phyloP scores from a whole-genome alignment of 2,797 vertebrate species.

The Anabacerthia variegaticeps region DNA sequence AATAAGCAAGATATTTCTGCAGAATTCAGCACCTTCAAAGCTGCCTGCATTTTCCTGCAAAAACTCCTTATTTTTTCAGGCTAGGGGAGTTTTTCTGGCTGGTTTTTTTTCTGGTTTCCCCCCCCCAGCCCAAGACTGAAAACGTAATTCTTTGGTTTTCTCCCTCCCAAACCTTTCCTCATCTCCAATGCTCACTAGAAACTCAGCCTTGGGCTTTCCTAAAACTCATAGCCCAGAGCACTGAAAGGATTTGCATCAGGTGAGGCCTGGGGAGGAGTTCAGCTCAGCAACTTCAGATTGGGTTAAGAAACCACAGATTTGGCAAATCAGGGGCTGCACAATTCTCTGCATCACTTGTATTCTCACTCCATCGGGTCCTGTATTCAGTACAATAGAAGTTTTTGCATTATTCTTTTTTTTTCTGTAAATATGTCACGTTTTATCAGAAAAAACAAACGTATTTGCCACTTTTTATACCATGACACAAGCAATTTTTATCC shows the following conservation, averaged over 20 bases:
- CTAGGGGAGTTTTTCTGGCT: background rate
- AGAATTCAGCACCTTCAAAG: background rate
- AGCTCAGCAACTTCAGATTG: background rate
- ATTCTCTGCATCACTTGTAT: background rate
- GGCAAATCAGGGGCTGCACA: background rate
- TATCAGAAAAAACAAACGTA: background rate
- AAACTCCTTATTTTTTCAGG: background rate
- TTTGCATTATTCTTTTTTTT: background rate
- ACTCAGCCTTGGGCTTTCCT: background rate
- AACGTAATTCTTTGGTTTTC: background rate
- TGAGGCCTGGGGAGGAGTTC: background rate
- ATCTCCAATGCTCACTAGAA: background rate
- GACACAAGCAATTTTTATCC: background rate
- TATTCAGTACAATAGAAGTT: background rate
- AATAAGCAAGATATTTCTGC: background rate
- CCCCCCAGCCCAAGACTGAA: background rate
- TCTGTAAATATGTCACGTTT: background rate
- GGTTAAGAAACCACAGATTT: background rate
- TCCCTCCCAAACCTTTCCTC: background rate
- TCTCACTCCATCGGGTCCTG: background rate
- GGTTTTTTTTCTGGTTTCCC: background rate
- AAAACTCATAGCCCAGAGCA: background rate
- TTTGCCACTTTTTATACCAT: background rate
- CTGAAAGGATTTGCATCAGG: background rate
- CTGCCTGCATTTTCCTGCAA: background rate